Percentiles rank a stretch among this genome's conserved stretches.
Conservation (phyloP, 2,888 invertebrate genomes). For the Drosophila affinis region DNA sequence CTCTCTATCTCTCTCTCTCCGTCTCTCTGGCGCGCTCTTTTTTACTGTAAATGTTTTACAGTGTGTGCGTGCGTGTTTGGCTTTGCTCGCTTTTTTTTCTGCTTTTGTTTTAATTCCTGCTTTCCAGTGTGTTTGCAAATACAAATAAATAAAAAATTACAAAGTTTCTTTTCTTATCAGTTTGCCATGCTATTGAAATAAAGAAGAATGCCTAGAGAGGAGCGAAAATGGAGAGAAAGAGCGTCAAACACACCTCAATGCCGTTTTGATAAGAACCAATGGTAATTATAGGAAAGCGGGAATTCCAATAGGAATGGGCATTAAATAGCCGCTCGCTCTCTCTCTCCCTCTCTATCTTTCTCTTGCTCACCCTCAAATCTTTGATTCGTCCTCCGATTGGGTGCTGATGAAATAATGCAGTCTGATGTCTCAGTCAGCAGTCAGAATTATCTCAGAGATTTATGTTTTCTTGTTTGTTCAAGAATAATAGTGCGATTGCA, state of each 20-base stretch:
- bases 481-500: background rate
- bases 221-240: conserved; percentile 1
- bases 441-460: conserved; percentile 2
- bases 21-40: conserved; percentile 44
- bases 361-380: background rate
- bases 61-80: conserved; percentile 39
- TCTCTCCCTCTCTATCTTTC: background rate
- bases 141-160: conserved; percentile 10
- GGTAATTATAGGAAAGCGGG: conserved; percentile 63
- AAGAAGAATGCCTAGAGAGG: background rate
- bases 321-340: background rate
- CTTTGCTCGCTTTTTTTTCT: conserved; percentile 28
- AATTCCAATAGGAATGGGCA: conserved; percentile 56
- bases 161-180: conserved; percentile 20
- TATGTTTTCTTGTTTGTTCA: background rate
- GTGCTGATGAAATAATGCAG: conserved; percentile 22
- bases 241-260: conserved; percentile 24
- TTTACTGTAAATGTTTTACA: conserved; percentile 11
- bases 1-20: conserved; percentile 11
- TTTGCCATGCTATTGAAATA: conserved; percentile 19
- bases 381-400: background rate
- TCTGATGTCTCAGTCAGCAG: background rate
- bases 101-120: conserved; percentile 38
- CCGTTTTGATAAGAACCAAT: conserved; percentile 65
- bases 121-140: conserved; percentile 36